These are phyloP conservation scores for Ellobium chinense DNA, from an alignment of 2,888 invertebrate genomes.

Conservation along the genomic window DNA sequence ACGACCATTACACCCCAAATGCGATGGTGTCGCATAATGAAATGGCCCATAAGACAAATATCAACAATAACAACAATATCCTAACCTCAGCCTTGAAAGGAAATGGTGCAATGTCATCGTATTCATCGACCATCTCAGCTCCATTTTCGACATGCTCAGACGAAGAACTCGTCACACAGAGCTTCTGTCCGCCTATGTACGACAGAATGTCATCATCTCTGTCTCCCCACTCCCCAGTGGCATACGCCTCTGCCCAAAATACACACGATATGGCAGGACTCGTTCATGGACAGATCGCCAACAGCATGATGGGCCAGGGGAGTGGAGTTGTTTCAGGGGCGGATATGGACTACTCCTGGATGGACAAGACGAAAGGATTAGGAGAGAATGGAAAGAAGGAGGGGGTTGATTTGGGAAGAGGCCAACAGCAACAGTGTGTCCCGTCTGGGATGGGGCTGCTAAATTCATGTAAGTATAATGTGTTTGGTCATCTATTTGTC, in stretches of 20 bases:
- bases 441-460: background rate
- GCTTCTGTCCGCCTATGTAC: background rate
- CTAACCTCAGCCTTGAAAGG: background rate
- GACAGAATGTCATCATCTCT: constrained; percentile 1
- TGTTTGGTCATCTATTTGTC: background rate
- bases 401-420: background rate
- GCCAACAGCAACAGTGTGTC: constrained; percentile 8
- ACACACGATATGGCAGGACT: background rate
- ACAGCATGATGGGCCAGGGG: background rate
- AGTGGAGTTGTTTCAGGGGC: background rate
- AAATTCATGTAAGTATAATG: constrained; percentile 26
- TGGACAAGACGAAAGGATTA: constrained; percentile 16
- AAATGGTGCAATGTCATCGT: background rate
- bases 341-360: constrained; percentile 17
- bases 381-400: background rate
- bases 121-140: background rate
- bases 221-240: background rate
- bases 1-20: background rate
- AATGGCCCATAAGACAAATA: background rate
- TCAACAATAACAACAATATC: background rate
- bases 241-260: background rate
- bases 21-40: background rate
- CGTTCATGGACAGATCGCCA: background rate
- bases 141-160: background rate
- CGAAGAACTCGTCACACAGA: background rate